Evolutionary conservation across 2,888 invertebrate species (phyloP).

Genomic region (Drosophila anomalata): DNA sequence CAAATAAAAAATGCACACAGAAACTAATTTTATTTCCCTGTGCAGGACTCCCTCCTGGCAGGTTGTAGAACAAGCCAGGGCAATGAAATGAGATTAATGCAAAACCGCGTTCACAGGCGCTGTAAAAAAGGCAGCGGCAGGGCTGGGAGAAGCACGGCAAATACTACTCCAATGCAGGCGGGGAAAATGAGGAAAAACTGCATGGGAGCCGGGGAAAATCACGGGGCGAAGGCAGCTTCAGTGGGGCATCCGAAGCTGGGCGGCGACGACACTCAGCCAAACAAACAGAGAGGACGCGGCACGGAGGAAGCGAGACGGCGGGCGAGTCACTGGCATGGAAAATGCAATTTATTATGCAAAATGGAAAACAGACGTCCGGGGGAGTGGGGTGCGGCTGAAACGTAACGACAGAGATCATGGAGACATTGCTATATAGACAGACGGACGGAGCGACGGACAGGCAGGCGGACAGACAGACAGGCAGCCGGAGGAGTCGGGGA

Average conservation of each 20-base stretch:
- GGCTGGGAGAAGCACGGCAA: constrained; percentile 54
- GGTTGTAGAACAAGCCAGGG: constrained; percentile 52
- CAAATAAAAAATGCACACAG: constrained; percentile 2
- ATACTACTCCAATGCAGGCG: constrained; percentile 41
- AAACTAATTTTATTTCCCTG: constrained; percentile 5
- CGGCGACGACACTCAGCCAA: constrained; percentile 43
- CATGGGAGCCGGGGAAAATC: constrained; percentile 5
- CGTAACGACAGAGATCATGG: constrained; percentile 59
- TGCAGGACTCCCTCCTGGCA: constrained; percentile 6
- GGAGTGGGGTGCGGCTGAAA: constrained; percentile 9
- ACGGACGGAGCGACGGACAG: constrained; percentile 4
- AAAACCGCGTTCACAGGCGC: constrained; percentile 66
- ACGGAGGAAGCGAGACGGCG: constrained; percentile 11
- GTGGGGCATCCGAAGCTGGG: constrained; percentile 13
- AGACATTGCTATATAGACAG: constrained; percentile 43
- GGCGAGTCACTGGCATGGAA: constrained; percentile 71
- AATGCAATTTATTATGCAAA: constrained; percentile 81
- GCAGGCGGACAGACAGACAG: constrained; percentile 4
- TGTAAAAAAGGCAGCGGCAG: constrained; percentile 43
- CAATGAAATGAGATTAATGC: constrained; percentile 79
- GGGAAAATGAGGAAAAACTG: constrained; percentile 1
- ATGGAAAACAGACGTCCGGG: constrained; percentile 66
- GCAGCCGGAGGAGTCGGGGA: constrained; percentile 1
- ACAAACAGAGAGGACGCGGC: constrained; percentile 30
- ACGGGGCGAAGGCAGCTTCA: not conserved